These are phyloP conservation scores for Sicus ferrugineus DNA, from an alignment of 2,888 invertebrate genomes.

Conservation along the genomic window DNA sequence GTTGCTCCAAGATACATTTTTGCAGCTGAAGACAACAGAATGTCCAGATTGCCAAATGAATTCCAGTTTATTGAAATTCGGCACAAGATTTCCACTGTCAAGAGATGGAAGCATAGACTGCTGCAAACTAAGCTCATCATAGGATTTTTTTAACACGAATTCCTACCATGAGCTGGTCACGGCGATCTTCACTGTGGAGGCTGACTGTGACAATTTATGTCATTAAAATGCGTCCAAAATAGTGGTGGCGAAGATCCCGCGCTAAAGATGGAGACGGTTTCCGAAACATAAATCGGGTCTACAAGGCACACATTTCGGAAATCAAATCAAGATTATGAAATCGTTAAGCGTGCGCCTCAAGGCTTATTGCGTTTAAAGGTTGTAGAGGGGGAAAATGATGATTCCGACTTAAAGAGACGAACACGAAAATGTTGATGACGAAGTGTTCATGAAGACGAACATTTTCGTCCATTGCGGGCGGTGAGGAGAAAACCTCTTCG, in stretches of 20 bases:
- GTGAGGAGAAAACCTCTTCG: too few species aligned
- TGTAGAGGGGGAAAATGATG: too few species aligned
- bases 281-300: background rate
- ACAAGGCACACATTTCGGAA: background rate
- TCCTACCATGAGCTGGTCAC: constrained; percentile 37
- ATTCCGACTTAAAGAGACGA: too few species aligned
- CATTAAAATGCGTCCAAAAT: background rate
- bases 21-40: background rate
- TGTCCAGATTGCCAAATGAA: constrained; percentile 26
- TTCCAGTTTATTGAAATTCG: constrained; percentile 38
- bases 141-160: constrained; percentile 13
- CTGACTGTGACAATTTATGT: background rate
- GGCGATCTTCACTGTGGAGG: background rate
- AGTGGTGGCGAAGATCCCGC: background rate
- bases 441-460: too few species aligned
- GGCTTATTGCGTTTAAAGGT: too few species aligned
- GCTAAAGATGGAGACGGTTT: background rate
- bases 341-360: background rate
- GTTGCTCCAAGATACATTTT: constrained; percentile 29
- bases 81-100: constrained; percentile 43
- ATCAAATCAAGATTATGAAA: constrained; percentile 1
- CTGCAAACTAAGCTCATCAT: constrained; percentile 11
- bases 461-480: too few species aligned
- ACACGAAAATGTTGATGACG: too few species aligned
- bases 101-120: constrained; percentile 31